Evolutionary conservation across 2,888 invertebrate species (phyloP), one percentile per base, ranked within the genome.

Genomic region (Agonum fuliginosum): DNA sequence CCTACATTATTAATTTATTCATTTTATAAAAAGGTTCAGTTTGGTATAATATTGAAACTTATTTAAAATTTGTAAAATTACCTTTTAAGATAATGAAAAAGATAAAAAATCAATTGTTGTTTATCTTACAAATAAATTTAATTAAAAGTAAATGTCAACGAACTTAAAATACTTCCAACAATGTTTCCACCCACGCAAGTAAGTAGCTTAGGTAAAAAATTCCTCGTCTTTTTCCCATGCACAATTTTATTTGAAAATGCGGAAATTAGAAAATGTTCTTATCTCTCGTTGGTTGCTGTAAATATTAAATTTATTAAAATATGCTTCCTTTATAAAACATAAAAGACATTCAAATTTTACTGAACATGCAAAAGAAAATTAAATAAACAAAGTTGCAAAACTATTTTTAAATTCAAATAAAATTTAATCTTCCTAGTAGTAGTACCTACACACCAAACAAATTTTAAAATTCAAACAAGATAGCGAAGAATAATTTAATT

Each of bases 241-340:
- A 51, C 30, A 71, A 71, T 48, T 48, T 71, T 71, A 51, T 48
- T 51, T 71, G 5, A 24, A 51, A 43, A 46, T 12, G 46, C 71
- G 71, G 71, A 71, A 48, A 71, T 71, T 71, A 71, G 30, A 71
- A 71, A 71, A 67, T 67, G 10, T 41, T 41, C 67, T 67, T 67
- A 67, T 67, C 67, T 67, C 22, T 67, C 27, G 37, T 22, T 41
- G 67, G n/a, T 67, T 67, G 41, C 67, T 22, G 37, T 37, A 41
- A 41, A 67, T 67, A 67, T 67, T 67, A 72, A 71, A 71, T 71
- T 51, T 51, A 51, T 71, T 51, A 71, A 70, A 46, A 27, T 46
- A 17, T 70, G 70, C 46, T 70, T 12, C 46, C 12, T 70, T 46
- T 62, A 62, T 46, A n/a, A 46, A 46, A 46, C 37, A 65, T 46